These are phyloP conservation scores for Dendrolimus punctatus DNA, from an alignment of 1,140 invertebrate genomes.

Conservation along the genomic window DNA sequence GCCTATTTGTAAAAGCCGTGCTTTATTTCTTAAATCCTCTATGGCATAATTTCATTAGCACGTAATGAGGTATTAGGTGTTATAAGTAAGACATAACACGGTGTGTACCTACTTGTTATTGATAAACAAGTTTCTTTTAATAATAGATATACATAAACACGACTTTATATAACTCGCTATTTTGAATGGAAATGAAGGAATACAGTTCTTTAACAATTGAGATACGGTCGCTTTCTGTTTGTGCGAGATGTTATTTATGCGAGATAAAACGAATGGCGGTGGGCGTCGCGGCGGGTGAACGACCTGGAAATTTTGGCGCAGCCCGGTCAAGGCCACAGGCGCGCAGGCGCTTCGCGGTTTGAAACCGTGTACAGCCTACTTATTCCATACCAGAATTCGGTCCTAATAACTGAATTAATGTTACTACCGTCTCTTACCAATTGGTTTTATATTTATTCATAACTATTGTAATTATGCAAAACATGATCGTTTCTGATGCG, in stretches of 20 bases:
- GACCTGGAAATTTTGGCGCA: constrained; percentile 70
- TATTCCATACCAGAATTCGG: not conserved
- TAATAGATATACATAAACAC: constrained; percentile 39
- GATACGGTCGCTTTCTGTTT: constrained; percentile 9
- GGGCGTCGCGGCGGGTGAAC: constrained; percentile 59
- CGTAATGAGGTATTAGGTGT: constrained; percentile 18
- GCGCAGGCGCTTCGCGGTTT: constrained; percentile 38
- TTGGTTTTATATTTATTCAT: too few species aligned
- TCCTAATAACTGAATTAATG: too few species aligned
- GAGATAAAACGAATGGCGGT: constrained; percentile 56
- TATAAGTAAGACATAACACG: constrained; percentile 17
- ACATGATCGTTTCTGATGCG: too few species aligned
- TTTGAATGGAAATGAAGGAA: constrained; percentile 4
- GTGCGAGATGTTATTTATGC: constrained; percentile 36
- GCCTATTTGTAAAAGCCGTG: too few species aligned
- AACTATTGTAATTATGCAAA: too few species aligned
- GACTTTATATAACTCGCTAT: constrained; percentile 52
- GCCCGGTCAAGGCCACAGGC: constrained; percentile 65
- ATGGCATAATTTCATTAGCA: not conserved
- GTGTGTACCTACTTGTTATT: constrained; percentile 31
- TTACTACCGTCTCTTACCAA: too few species aligned
- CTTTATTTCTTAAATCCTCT: too few species aligned
- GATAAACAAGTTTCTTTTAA: constrained; percentile 62
- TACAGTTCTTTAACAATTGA: constrained; percentile 6
- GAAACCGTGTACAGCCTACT: constrained; percentile 10